phyloP scores from a whole-genome alignment of 1,140 invertebrate species.

The Macrotrachela quadricornifera region DNA sequence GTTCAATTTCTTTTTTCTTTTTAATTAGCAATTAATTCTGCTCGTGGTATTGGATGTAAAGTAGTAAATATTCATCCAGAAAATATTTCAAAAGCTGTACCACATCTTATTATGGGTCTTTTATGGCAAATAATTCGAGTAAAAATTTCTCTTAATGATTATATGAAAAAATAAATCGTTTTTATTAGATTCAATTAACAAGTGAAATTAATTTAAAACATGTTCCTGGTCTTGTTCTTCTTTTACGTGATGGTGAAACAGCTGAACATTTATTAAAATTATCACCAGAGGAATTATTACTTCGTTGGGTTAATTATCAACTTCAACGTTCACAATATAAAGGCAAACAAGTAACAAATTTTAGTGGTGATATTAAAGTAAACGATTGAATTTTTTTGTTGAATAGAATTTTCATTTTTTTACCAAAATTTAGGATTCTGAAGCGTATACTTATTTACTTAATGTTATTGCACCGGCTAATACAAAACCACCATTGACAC shows the following conservation, averaged over 20 bases:
- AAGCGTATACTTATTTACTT: slow-evolving; percentile 75
- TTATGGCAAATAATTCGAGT: slow-evolving; percentile 83
- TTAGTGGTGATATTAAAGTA: slow-evolving; percentile 61
- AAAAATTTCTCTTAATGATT: neutral
- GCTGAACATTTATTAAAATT: slow-evolving; percentile 82
- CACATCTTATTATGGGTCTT: slow-evolving; percentile 79
- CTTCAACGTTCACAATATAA: slow-evolving; percentile 46
- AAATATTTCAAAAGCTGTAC: slow-evolving; percentile 74
- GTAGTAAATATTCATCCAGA: slow-evolving; percentile 95
- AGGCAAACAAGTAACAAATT: slow-evolving; percentile 56
- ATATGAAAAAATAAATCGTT: neutral
- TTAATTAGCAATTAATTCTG: slow-evolving; percentile 62
- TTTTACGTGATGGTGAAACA: slow-evolving; percentile 61
- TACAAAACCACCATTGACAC: slow-evolving; percentile 45
- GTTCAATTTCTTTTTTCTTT: too few relatives aligned
- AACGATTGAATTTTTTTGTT: too few relatives aligned
- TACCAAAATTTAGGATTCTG: slow-evolving; percentile 41
- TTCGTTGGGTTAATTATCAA: slow-evolving; percentile 97
- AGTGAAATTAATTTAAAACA: slow-evolving; percentile 78
- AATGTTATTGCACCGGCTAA: slow-evolving; percentile 78
- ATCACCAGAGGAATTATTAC: slow-evolving; percentile 83
- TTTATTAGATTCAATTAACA: slow-evolving; percentile 4
- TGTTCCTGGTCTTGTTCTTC: slow-evolving; percentile 72
- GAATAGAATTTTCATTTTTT: too few relatives aligned
- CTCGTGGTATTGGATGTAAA: slow-evolving; percentile 88